Evolutionary conservation across 2,888 invertebrate genomes (phyloP), one percentile per base, ranked within the genome.

Genomic region (Erebia aethiops): DNA sequence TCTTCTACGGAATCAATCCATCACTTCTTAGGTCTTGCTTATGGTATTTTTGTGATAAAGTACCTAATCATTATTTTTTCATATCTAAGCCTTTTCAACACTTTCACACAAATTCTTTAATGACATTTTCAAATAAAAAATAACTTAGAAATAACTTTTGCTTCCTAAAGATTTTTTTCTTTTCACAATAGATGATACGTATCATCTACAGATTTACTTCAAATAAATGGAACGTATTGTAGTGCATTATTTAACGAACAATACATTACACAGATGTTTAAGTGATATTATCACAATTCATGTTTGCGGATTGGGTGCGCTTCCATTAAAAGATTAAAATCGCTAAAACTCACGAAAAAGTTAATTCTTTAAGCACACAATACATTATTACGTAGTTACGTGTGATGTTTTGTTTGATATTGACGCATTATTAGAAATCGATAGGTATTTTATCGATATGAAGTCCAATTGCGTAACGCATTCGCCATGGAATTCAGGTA

Each of bases 301-400:
- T 52, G 14, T 54, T 51, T 21, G 41, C 41, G 14, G 13, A 14
- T 21, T 26, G 51, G 14, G 16, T 54, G 51, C 26, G 35, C 26
- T 68, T 52, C 54, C 61, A 54, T 61, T 62, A 52, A 52, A 61
- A 61, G 68, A 62, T 68, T 26, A 11, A 14, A 10, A 62, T 43
- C 61, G n/a, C 14, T 58, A 18, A 61, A 9, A 67, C 5, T 35
- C 11, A 16, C 26, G 18, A 41, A 41, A 52, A 41, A 35, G 54
- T 54, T 18, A 65, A 54, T 63, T 65, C 54, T 56, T 54, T 41
- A 16, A 14, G 10, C 13, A 4, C 35, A 49, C 16, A 8, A 4
- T 7, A 46, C 21, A 16, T 16, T 62, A 10, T 49, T 46, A 43
- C 18, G 21, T 21, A 21, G 21, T 49, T 46, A 14, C 3, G 1